Percentiles rank a stretch among this genome's conserved stretches.
phyloP scores from a whole-genome alignment of 2,113 vertebrate genomes.

The Oenanthe oenanthe region DNA sequence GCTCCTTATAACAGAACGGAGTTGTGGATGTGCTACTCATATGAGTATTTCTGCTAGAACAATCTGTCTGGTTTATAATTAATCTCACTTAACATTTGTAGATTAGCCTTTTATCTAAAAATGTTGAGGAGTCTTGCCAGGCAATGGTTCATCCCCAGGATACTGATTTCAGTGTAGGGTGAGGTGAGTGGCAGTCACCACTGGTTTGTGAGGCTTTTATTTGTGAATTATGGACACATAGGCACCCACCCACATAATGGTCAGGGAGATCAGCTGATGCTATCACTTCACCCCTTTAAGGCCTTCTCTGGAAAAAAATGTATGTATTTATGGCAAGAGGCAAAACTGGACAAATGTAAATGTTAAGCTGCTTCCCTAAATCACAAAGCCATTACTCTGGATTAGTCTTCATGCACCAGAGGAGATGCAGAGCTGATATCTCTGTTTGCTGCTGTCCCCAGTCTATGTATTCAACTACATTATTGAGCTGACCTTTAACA shows the following conservation, averaged over 20 bases:
- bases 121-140: background rate
- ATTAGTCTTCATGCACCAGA: background rate
- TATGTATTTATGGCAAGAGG: background rate
- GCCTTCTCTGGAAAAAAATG: background rate
- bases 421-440: background rate
- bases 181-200: background rate
- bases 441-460: background rate
- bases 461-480: background rate
- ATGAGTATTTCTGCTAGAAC: background rate
- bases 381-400: background rate
- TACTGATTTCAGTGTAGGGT: background rate
- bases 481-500: background rate
- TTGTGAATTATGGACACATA: accelerated
- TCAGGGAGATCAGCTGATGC: background rate
- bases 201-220: background rate
- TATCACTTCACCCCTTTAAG: background rate
- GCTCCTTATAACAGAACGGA: background rate
- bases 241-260: background rate
- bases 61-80: conserved; percentile 28
- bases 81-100: background rate
- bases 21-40: background rate
- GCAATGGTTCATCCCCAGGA: background rate
- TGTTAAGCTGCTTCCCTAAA: background rate
- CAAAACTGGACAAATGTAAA: background rate
- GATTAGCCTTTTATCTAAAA: background rate